Percentiles rank a stretch among this genome's conserved stretches.
These are phyloP conservation scores for Platypus cylindrus DNA, from an alignment of 2,888 invertebrate species.

Conservation along the genomic window DNA sequence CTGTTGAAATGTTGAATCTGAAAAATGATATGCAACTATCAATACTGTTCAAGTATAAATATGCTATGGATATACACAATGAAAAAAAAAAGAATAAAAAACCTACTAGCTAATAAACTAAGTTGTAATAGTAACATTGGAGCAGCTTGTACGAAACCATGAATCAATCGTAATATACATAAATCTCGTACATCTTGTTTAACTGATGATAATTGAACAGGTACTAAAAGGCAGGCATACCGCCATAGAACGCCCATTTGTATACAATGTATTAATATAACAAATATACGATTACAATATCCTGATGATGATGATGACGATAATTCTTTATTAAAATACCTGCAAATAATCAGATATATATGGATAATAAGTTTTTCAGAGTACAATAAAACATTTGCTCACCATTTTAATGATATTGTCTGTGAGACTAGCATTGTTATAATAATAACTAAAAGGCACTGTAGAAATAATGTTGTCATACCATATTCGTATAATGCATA, in stretches of 20 bases:
- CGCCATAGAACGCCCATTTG: conserved; percentile 67
- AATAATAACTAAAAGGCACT: conserved; percentile 57
- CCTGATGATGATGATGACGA: conserved; percentile 24
- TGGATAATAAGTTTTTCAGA: not conserved
- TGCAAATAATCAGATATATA: conserved; percentile 4
- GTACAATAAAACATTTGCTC: conserved; percentile 2
- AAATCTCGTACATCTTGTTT: conserved; percentile 69
- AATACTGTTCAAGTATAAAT: no score
- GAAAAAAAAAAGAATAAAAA: not conserved
- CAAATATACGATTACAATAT: conserved; percentile 38
- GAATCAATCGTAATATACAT: conserved; percentile 68
- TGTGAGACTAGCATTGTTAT: conserved; percentile 65
- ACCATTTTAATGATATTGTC: conserved; percentile 60
- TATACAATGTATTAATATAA: conserved; percentile 49
- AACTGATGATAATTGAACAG: conserved; percentile 67
- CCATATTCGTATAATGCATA: conserved; percentile 67
- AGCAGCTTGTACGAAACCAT: conserved; percentile 79
- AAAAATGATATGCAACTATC: no score
- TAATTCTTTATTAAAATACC: no score
- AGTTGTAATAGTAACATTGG: conserved; percentile 76
- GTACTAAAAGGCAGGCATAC: conserved; percentile 73
- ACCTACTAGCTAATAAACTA: conserved; percentile 46
- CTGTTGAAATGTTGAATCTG: not conserved
- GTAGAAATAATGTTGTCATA: conserved; percentile 50
- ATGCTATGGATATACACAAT: no score